Conservation (phyloP, 2,888 invertebrate species). For the Julus scandinavius region DNA sequence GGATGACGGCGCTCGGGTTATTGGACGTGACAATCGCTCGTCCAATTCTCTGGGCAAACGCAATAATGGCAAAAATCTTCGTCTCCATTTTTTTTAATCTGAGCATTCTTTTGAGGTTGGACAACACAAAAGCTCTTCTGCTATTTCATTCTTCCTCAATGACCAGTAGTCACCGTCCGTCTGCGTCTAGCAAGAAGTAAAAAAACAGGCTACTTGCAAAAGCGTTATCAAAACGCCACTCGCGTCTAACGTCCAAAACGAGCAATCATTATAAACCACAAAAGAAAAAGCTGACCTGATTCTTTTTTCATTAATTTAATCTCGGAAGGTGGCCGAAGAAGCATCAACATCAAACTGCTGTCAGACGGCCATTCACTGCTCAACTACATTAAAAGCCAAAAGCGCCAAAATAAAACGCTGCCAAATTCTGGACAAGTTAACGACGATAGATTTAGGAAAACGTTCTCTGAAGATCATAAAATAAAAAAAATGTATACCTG, state of each 20-base stretch:
- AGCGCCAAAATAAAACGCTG: not conserved
- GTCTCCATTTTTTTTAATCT: conserved; percentile 12
- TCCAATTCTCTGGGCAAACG: not conserved
- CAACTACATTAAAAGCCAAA: conserved; percentile 20
- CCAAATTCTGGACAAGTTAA: not conserved
- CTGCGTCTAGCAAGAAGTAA: not conserved
- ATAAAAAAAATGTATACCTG: too few relatives aligned
- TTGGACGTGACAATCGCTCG: conserved; percentile 29
- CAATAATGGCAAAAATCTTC: not conserved
- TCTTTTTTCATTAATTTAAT: conserved; percentile 45
- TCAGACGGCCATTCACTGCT: conserved; percentile 4
- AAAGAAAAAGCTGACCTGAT: conserved; percentile 42
- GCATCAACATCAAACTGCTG: conserved; percentile 45
- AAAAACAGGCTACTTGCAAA: not conserved
- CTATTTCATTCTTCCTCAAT: conserved; percentile 22
- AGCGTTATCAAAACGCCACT: conserved; percentile 44
- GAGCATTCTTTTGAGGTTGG: conserved; percentile 25
- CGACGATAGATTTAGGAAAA: not conserved
- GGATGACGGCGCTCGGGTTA: not conserved
- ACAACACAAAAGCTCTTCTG: conserved; percentile 38
- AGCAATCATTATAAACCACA: conserved; percentile 46
- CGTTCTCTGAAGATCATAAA: too few relatives aligned
- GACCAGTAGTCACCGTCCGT: not conserved
- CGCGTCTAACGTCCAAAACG: conserved; percentile 23
- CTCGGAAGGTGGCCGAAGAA: conserved; percentile 36